A percentile compares a stretch with the other conserved stretches of the same genome.
phyloP scores from a whole-genome alignment of 2,888 invertebrate species.

The Corbicula japonica region DNA sequence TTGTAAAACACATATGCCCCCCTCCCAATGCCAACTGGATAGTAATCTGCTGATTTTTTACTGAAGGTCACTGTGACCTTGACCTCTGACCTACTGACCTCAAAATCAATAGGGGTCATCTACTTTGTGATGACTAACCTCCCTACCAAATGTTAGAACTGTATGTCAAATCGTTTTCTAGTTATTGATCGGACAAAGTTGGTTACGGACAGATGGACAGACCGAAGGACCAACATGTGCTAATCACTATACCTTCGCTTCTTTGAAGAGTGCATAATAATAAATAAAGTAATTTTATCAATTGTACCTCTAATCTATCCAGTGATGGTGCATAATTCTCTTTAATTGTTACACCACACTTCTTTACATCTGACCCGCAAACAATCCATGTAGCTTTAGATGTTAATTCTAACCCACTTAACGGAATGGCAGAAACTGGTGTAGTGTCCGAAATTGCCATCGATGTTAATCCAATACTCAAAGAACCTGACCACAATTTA shows the following conservation, averaged over 20 bases:
- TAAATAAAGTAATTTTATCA: too few species aligned
- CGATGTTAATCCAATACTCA: constrained; percentile 95
- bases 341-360: constrained; percentile 90
- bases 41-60: too few species aligned
- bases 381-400: constrained; percentile 85
- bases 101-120: too few species aligned
- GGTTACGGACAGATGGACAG: too few species aligned
- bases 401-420: constrained; percentile 80
- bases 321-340: constrained; percentile 91
- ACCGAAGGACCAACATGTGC: background rate
- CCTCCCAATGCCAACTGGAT: too few species aligned
- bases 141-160: too few species aligned
- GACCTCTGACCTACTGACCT: too few species aligned
- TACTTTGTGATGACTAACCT: too few species aligned
- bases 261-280: background rate
- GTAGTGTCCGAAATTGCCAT: constrained; percentile 90
- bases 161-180: too few species aligned
- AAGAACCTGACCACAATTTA: constrained; percentile 96
- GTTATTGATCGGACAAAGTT: too few species aligned
- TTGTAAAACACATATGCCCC: too few species aligned
- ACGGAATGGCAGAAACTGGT: constrained; percentile 87
- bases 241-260: background rate
- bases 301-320: constrained; percentile 92
- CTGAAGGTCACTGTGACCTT: too few species aligned
- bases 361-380: constrained; percentile 90